Evolutionary conservation across 2,113 vertebrate genomes (phyloP).

Genomic region (Mirounga angustirostris): DNA sequence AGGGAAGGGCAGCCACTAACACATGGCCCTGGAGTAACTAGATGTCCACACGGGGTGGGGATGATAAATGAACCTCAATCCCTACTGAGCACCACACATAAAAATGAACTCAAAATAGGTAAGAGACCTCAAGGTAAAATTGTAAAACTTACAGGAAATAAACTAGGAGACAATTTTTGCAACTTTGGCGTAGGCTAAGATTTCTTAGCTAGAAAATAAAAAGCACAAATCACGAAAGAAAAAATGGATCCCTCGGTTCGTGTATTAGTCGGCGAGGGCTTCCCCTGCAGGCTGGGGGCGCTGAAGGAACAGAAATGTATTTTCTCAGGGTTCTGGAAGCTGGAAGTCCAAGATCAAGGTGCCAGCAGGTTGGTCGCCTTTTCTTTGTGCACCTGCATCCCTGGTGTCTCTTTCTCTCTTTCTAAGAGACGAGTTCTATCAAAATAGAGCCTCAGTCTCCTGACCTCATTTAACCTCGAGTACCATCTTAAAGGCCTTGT

Average conservation of each 20-base stretch:
- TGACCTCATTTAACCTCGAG: neutral
- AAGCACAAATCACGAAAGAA: neutral
- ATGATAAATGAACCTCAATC: neutral
- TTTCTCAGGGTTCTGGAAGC: neutral
- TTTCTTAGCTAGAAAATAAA: neutral
- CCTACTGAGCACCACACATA: neutral
- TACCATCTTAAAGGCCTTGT: neutral
- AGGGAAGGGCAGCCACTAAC: neutral
- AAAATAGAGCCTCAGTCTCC: neutral
- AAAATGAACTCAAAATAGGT: neutral
- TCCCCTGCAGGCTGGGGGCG: neutral
- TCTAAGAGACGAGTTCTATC: neutral
- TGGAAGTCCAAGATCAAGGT: neutral
- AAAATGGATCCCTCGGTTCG: neutral
- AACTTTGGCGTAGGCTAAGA: neutral
- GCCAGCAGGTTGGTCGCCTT: neutral
- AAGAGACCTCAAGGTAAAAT: neutral
- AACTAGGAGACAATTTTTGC: neutral
- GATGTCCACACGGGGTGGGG: neutral
- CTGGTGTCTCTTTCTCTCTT: neutral
- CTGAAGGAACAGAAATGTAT: neutral
- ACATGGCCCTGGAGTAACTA: neutral
- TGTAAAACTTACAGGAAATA: neutral
- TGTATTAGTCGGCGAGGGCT: neutral
- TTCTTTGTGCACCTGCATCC: accelerated